These are phyloP conservation scores for Phalloptychus januarius DNA, from an alignment of 2,797 vertebrate species.

Conservation along the genomic window DNA sequence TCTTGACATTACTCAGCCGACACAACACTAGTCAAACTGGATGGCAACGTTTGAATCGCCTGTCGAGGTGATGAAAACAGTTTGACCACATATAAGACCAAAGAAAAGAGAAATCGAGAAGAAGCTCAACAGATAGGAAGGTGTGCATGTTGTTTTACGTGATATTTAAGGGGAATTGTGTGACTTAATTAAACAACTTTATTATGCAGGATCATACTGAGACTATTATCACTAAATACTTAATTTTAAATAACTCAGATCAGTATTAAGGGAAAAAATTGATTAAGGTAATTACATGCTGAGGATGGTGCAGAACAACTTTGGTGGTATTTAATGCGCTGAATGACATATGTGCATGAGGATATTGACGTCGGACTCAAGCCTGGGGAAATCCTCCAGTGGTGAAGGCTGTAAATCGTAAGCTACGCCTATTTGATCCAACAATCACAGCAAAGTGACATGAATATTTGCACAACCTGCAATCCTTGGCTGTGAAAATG, in stretches of 20 bases:
- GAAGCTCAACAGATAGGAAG: neutral
- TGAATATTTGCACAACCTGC: neutral
- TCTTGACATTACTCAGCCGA: neutral
- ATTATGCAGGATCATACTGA: neutral
- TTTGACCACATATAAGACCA: neutral
- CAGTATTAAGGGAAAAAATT: neutral
- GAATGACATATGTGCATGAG: neutral
- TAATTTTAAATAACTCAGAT: neutral
- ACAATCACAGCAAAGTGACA: neutral
- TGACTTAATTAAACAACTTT: neutral
- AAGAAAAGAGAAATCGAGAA: neutral
- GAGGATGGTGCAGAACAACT: neutral
- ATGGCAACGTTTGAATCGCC: neutral
- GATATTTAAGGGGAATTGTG: neutral
- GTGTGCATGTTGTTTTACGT: neutral
- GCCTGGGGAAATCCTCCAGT: neutral
- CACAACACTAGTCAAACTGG: neutral
- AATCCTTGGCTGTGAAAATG: neutral
- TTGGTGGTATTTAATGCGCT: neutral
- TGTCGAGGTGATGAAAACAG: neutral
- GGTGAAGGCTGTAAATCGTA: neutral
- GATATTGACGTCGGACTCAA: neutral
- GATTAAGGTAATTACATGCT: neutral
- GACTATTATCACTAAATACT: neutral
- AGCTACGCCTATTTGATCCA: neutral